Evolutionary conservation across 2,113 vertebrate species (phyloP).

Genomic region (Corynorhinus townsendii): DNA sequence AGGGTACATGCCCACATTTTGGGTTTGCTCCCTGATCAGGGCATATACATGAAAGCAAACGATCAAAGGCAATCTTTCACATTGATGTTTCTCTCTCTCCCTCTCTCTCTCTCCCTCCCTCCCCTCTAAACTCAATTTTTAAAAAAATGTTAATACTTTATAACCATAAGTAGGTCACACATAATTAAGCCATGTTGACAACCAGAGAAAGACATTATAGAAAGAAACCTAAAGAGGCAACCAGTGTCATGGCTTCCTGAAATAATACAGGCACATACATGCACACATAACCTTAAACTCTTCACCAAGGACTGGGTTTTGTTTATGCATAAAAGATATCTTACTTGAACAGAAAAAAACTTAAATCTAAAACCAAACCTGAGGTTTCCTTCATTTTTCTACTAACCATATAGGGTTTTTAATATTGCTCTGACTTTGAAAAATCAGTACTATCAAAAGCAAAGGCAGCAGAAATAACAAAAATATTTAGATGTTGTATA

Average conservation of each 20-base stretch:
- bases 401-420: not conserved
- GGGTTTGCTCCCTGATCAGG: not conserved
- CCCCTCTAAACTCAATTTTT: not conserved
- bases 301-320: constrained; percentile 24
- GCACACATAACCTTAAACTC: not conserved
- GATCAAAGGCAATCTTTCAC: not conserved
- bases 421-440: constrained; percentile 23
- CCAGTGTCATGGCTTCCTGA: not conserved
- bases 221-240: not conserved
- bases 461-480: constrained; percentile 22
- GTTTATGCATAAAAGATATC: not conserved
- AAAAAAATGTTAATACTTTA: not conserved
- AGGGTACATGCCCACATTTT: not conserved
- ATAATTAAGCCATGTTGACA: not conserved
- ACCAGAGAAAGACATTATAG: not conserved
- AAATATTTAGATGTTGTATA: not conserved
- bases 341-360: constrained; percentile 24
- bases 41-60: not conserved
- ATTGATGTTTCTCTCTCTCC: not conserved
- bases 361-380: constrained; percentile 24
- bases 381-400: constrained; percentile 12
- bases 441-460: not conserved
- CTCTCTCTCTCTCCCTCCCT: not conserved
- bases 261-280: not conserved
- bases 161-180: not conserved